A percentile compares a stretch with the other conserved stretches of the same genome.
Evolutionary conservation across 2,797 vertebrate genomes (phyloP).

Genomic region (Staurois parvus): DNA sequence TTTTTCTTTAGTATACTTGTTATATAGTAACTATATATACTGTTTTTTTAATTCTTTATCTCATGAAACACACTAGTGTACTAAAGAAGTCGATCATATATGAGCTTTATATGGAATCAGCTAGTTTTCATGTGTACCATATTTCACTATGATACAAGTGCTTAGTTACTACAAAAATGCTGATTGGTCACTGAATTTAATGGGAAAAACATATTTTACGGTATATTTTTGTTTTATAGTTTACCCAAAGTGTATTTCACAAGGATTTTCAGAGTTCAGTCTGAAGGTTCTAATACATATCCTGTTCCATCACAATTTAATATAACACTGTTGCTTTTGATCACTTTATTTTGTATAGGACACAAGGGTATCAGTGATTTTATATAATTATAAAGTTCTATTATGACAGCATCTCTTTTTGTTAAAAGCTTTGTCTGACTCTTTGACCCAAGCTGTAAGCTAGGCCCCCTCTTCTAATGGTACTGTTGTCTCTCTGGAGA

Average conservation of each 20-base stretch:
- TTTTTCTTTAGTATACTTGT: neutral
- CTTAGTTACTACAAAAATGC: neutral
- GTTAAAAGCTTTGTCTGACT: slow-evolving; percentile 13
- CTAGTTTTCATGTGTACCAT: neutral
- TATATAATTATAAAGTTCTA: neutral
- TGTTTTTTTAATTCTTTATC: neutral
- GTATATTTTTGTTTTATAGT: too few species aligned
- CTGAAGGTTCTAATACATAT: too few species aligned
- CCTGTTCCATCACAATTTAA: too few species aligned
- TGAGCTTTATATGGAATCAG: neutral
- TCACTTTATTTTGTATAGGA: too few species aligned
- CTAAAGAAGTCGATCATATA: neutral
- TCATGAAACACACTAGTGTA: neutral
- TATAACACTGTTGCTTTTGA: too few species aligned
- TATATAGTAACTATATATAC: too few species aligned
- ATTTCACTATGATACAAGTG: neutral
- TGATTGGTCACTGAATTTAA: too few species aligned
- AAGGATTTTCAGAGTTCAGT: too few species aligned
- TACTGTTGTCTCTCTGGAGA: slow-evolving; percentile 40
- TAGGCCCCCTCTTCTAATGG: neutral
- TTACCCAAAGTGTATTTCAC: too few species aligned
- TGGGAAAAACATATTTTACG: too few species aligned
- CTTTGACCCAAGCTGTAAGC: slow-evolving; percentile 18
- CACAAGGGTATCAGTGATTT: too few species aligned
- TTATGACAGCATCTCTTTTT: neutral